Percentiles rank a stretch among this genome's conserved stretches.
Conservation (phyloP, 2,113 vertebrate genomes). For the Rafetus swinhoei region DNA sequence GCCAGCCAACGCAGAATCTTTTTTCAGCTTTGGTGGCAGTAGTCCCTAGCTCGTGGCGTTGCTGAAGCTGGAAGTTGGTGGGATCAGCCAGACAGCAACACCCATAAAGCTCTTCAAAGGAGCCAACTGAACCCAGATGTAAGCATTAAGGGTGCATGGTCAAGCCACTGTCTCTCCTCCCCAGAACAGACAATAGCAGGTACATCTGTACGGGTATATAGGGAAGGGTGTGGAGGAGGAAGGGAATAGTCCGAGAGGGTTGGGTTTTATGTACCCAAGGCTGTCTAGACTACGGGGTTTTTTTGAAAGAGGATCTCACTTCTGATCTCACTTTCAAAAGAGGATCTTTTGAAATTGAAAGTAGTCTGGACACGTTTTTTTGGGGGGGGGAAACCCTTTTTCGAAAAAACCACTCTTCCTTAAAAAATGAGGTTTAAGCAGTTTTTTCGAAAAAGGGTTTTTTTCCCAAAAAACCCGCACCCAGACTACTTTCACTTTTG, state of each 20-base stretch:
- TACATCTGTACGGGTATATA: not conserved
- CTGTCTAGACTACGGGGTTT: no score
- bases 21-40: not conserved
- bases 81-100: not conserved
- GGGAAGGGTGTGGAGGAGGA: not conserved
- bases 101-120: not conserved
- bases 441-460: no score
- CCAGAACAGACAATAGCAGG: not conserved
- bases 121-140: not conserved
- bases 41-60: not conserved
- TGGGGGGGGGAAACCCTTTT: no score
- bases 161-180: accelerated
- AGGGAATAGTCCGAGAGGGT: not conserved
- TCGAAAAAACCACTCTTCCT: no score
- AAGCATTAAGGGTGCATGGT: not conserved
- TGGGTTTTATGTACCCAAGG: not conserved
- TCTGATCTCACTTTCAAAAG: no score
- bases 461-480: no score
- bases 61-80: not conserved
- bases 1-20: not conserved
- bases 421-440: no score
- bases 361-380: no score
- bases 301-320: no score
- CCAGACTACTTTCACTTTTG: no score
- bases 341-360: no score